Conservation (phyloP, 2,113 vertebrate genomes). For the Chamaetylas fuelleborni region DNA sequence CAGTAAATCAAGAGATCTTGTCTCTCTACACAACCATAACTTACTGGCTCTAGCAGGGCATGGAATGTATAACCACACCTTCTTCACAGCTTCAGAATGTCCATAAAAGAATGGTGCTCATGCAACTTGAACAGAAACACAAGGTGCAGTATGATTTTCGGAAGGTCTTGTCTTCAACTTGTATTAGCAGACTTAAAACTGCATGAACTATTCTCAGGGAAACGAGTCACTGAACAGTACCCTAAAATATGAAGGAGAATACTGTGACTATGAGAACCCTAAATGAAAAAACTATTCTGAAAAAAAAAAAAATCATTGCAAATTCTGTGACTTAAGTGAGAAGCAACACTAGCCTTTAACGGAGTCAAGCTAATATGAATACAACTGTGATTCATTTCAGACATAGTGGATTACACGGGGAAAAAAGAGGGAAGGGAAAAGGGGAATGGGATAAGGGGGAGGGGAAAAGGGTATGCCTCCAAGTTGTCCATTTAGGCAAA, state of each 20-base stretch:
- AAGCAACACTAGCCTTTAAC: not conserved
- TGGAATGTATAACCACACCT: not conserved
- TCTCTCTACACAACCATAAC: not conserved
- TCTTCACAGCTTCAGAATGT: not conserved
- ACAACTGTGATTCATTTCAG: not conserved
- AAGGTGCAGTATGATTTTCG: not conserved
- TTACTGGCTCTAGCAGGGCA: not conserved
- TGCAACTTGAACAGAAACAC: not conserved
- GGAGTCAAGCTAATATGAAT: not conserved
- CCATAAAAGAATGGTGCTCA: not conserved
- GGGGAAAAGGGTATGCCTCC: not conserved
- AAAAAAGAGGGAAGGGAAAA: no score
- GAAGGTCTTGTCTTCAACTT: not conserved
- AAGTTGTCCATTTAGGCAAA: slow-evolving; percentile 22
- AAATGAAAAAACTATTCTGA: not conserved
- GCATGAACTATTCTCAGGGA: not conserved
- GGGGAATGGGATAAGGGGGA: no score
- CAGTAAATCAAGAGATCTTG: not conserved
- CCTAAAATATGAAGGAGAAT: not conserved
- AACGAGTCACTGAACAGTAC: not conserved
- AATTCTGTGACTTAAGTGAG: not conserved
- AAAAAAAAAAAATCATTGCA: not conserved
- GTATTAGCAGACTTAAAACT: not conserved
- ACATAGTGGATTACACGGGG: not conserved
- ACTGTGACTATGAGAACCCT: not conserved